A percentile compares a stretch with the other conserved stretches of the same genome.
These are phyloP conservation scores for Harlomillsia oculata DNA, from an alignment of 1,140 invertebrate species.

Conservation along the genomic window DNA sequence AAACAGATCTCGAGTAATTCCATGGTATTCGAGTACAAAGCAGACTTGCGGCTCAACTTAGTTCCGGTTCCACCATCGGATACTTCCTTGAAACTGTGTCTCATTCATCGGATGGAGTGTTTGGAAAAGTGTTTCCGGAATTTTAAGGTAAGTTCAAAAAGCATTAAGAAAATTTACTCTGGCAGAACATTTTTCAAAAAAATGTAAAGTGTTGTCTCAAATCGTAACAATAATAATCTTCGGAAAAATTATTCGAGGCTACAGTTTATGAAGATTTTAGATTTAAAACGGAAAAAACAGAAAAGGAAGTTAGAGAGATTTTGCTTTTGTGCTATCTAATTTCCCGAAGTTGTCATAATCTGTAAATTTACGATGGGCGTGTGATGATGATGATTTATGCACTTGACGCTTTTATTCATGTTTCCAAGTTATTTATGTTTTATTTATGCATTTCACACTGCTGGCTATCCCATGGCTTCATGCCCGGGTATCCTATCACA, in stretches of 20 bases:
- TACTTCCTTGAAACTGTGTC: conserved; percentile 34
- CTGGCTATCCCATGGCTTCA: no score
- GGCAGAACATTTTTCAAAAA: no score
- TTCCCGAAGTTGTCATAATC: conserved; percentile 14
- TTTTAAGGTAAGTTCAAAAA: conserved; percentile 29
- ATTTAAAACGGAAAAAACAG: no score
- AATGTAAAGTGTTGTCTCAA: no score
- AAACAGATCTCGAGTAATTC: conserved; percentile 35
- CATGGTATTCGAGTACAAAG: conserved; percentile 37
- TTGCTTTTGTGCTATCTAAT: conserved; percentile 10
- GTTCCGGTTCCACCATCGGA: conserved; percentile 33
- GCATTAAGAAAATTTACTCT: no score
- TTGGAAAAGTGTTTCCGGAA: conserved; percentile 36
- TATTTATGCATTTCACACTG: conserved; percentile 13
- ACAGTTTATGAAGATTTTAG: no score
- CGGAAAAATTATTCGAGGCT: no score
- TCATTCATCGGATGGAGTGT: conserved; percentile 35
- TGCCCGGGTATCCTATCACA: no score
- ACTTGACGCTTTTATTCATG: conserved; percentile 10
- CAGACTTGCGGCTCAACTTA: conserved; percentile 28
- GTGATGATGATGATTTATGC: conserved; percentile 13
- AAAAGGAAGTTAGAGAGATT: not conserved
- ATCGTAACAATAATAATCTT: not conserved
- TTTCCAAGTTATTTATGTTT: conserved; percentile 10
- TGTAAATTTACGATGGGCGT: conserved; percentile 15